Evolutionary conservation across 2,888 invertebrate species (phyloP).

Genomic region (Eupsilia transversa): DNA sequence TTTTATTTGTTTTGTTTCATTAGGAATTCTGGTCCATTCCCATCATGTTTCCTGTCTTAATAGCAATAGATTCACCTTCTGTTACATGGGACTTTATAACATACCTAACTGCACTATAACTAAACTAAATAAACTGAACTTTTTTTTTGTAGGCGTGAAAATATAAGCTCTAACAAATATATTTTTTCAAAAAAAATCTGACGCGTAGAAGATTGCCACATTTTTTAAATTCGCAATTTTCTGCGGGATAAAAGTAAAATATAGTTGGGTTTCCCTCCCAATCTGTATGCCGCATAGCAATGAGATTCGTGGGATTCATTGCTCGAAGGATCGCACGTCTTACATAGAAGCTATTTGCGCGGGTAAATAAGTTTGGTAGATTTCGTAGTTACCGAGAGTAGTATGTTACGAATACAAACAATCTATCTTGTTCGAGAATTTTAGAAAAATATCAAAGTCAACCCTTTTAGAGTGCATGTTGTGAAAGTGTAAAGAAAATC

Average conservation of each 20-base stretch:
- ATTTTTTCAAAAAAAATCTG: not conserved
- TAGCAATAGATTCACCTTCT: too few species aligned
- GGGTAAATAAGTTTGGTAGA: conserved; percentile 60
- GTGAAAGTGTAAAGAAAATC: not conserved
- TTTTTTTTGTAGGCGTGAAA: not conserved
- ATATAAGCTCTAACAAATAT: not conserved
- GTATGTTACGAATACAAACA: conserved; percentile 30
- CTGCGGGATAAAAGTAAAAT: conserved; percentile 60
- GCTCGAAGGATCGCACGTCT: conserved; percentile 56
- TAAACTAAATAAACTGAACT: not conserved
- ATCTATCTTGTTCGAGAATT: conserved; percentile 35
- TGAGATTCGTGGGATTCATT: conserved; percentile 60
- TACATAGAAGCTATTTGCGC: conserved; percentile 53
- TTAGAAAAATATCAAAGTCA: conserved; percentile 45
- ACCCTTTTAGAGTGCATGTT: conserved; percentile 20
- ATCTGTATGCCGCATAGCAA: conserved; percentile 65
- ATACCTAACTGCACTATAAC: not conserved
- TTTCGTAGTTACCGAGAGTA: conserved; percentile 37
- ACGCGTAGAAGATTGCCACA: conserved; percentile 25
- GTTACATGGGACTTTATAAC: not conserved
- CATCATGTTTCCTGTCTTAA: not conserved
- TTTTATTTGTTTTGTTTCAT: not conserved
- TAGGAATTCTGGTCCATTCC: not conserved
- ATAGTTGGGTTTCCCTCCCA: conserved; percentile 58
- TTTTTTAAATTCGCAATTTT: conserved; percentile 54